A percentile compares a stretch with the other conserved stretches of the same genome.
Evolutionary conservation across 2,888 invertebrate species (phyloP).

Genomic region (Tenodera sinensis): DNA sequence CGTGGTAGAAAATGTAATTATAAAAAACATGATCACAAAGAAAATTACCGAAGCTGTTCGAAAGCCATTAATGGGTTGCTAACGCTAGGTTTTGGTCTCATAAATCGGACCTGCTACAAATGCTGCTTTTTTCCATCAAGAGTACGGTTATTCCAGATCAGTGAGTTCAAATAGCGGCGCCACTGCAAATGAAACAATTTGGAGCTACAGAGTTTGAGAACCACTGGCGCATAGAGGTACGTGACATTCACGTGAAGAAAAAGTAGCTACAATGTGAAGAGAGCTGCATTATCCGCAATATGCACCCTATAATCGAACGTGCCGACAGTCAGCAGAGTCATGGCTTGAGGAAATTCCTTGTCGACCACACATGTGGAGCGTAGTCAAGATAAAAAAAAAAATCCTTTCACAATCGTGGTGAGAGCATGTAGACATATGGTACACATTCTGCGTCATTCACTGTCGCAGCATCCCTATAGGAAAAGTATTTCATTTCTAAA

Average conservation of each 20-base stretch:
- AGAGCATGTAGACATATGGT: neutral
- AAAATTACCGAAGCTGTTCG: too few species aligned
- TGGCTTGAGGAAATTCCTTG: neutral
- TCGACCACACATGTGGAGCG: neutral
- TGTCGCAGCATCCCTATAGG: neutral
- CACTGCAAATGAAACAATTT: neutral
- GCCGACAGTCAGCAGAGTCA: neutral
- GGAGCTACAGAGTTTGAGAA: neutral
- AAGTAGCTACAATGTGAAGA: neutral
- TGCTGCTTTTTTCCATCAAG: too few species aligned
- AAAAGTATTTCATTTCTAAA: neutral
- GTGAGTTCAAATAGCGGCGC: too few species aligned
- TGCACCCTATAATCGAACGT: neutral
- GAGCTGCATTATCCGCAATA: neutral
- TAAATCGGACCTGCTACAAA: too few species aligned
- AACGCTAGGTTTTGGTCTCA: too few species aligned
- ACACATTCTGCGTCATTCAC: neutral
- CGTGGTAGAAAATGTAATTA: too few species aligned
- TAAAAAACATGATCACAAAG: too few species aligned
- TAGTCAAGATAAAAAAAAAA: neutral
- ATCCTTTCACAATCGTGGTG: neutral
- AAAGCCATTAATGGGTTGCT: too few species aligned
- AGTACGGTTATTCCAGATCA: too few species aligned
- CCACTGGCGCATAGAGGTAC: neutral
- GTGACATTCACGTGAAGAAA: neutral